Evolutionary conservation across 2,797 vertebrate species (phyloP).

Genomic region (Lepilemur septentrionalis): DNA sequence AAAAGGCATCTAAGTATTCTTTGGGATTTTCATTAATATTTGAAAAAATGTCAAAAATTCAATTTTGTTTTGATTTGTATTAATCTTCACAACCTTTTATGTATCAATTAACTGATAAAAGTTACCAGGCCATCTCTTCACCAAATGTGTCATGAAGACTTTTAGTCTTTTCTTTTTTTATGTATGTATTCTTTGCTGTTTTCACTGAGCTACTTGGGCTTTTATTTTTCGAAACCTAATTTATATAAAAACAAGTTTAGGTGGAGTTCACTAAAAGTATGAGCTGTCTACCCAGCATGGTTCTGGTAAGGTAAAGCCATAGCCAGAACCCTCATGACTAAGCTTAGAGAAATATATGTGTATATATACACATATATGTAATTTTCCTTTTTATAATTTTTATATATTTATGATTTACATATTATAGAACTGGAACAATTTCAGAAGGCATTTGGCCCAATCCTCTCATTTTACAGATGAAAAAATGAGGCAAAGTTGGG

Average conservation of each 20-base stretch:
- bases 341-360: neutral
- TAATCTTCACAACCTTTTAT: constrained; percentile 64
- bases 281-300: neutral
- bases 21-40: constrained; percentile 47
- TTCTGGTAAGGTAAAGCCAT: neutral
- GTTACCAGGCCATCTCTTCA: constrained; percentile 45
- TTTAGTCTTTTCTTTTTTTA: constrained; percentile 27
- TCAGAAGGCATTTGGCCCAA: neutral
- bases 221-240: constrained; percentile 31
- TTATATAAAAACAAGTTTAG: constrained; percentile 17
- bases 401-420: neutral
- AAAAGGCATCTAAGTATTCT: constrained; percentile 65
- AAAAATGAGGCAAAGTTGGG: neutral
- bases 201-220: neutral
- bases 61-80: constrained; percentile 71
- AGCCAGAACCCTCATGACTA: neutral
- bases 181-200: constrained; percentile 44
- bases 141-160: constrained; percentile 47
- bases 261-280: neutral
- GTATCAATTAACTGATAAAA: constrained; percentile 70
- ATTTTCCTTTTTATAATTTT: neutral
- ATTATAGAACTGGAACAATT: neutral
- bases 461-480: neutral
- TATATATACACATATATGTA: neutral
- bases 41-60: constrained; percentile 75